Evolutionary conservation across 1,140 invertebrate genomes (phyloP).

Genomic region (Caerostris extrusa): DNA sequence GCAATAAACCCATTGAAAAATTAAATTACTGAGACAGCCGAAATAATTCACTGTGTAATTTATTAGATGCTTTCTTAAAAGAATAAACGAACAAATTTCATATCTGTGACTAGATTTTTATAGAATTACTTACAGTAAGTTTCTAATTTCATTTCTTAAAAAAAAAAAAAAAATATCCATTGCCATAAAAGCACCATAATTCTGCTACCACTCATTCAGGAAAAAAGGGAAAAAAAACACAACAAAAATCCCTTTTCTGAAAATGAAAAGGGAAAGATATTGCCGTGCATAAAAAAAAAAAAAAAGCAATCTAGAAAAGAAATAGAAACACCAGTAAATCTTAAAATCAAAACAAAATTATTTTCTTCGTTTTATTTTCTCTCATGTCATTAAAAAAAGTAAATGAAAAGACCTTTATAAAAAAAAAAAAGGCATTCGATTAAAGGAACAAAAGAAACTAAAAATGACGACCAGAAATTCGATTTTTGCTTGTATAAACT

Average conservation of each 20-base stretch:
- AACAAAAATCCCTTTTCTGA: neutral
- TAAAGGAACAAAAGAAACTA: neutral
- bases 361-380: neutral
- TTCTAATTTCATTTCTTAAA: neutral
- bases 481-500: neutral
- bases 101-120: neutral
- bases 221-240: neutral
- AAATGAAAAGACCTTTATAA: constrained; percentile 13
- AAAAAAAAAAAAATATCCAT: neutral
- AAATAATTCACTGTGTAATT: neutral
- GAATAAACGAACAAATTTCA: neutral
- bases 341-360: constrained; percentile 26
- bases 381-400: constrained; percentile 52
- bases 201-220: neutral
- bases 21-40: too few relatives aligned
- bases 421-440: neutral
- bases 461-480: constrained; percentile 16
- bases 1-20: too few relatives aligned
- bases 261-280: neutral
- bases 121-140: neutral
- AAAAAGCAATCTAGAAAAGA: neutral
- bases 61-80: neutral
- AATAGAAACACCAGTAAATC: neutral
- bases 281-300: neutral
- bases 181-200: neutral